These are phyloP conservation scores for Adineta ricciae DNA, from an alignment of 2,888 invertebrate genomes.

Conservation along the genomic window DNA sequence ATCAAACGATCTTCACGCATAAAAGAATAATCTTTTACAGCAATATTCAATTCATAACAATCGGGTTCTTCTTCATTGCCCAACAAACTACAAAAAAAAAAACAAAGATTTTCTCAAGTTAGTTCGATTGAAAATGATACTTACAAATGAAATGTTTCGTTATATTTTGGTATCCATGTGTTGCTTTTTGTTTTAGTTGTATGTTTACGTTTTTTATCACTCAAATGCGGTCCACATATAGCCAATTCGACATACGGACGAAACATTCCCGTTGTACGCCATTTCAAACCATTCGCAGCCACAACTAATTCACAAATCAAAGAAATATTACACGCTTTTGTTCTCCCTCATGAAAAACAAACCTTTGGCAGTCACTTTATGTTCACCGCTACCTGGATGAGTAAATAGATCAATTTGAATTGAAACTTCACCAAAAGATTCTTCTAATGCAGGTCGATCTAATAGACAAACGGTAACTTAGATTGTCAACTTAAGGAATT, in stretches of 20 bases:
- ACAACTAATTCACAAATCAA: no score
- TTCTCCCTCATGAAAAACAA: no score
- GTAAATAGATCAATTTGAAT: slow-evolving; percentile 96
- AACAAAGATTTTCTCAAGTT: no score
- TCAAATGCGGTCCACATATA: slow-evolving; percentile 85
- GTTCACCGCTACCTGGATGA: slow-evolving; percentile 95
- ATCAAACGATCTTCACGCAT: slow-evolving; percentile 82
- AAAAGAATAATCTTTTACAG: slow-evolving; percentile 96
- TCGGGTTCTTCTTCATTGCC: slow-evolving; percentile 93
- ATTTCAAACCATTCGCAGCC: slow-evolving; percentile 92
- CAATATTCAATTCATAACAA: slow-evolving; percentile 90
- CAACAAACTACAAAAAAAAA: slow-evolving; percentile 63
- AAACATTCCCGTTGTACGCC: slow-evolving; percentile 94
- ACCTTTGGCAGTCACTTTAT: slow-evolving; percentile 92
- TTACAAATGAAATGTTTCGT: slow-evolving; percentile 98
- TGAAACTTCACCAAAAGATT: slow-evolving; percentile 62
- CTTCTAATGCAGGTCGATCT: slow-evolving; percentile 52
- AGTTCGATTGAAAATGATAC: slow-evolving; percentile 49
- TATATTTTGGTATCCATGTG: slow-evolving; percentile 97
- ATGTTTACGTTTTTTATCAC: slow-evolving; percentile 91
- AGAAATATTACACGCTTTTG: no score
- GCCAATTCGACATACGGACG: slow-evolving; percentile 96
- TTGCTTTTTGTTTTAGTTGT: slow-evolving; percentile 96
- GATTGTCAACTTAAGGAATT: neutral
- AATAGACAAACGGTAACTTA: slow-evolving; percentile 23